Evolutionary conservation across 2,797 vertebrate genomes (phyloP).

Genomic region (Mormyrops boulengeri): DNA sequence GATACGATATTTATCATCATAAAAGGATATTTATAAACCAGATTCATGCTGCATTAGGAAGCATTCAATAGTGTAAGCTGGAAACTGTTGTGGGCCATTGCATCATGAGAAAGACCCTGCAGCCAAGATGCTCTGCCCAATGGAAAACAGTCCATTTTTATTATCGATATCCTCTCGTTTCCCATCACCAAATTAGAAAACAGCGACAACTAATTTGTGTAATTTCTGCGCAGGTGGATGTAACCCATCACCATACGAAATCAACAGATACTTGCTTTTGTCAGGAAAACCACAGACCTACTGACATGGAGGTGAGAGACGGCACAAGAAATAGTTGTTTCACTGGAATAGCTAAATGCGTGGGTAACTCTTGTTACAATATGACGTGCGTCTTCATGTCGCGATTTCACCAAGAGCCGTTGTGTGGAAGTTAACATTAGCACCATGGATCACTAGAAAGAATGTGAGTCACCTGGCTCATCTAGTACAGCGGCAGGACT

Average conservation of each 20-base stretch:
- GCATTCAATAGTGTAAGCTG: not conserved
- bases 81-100: not conserved
- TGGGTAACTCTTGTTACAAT: not conserved
- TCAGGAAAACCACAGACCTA: not conserved
- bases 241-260: not conserved
- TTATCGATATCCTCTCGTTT: not conserved
- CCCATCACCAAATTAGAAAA: not conserved
- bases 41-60: not conserved
- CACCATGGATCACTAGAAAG: not conserved
- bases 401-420: not conserved
- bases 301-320: not conserved
- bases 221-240: not conserved
- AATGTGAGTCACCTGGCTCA: not conserved
- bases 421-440: not conserved
- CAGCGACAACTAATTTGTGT: not conserved
- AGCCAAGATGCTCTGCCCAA: not conserved
- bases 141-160: not conserved
- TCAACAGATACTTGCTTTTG: not conserved
- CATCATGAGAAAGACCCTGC: not conserved
- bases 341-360: not conserved
- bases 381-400: not conserved
- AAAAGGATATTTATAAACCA: constrained; percentile 1
- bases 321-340: not conserved
- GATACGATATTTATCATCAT: not conserved
- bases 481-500: not conserved